These are phyloP conservation scores for Criorhina ranunculi DNA, from an alignment of 2,888 invertebrate species.

Conservation along the genomic window DNA sequence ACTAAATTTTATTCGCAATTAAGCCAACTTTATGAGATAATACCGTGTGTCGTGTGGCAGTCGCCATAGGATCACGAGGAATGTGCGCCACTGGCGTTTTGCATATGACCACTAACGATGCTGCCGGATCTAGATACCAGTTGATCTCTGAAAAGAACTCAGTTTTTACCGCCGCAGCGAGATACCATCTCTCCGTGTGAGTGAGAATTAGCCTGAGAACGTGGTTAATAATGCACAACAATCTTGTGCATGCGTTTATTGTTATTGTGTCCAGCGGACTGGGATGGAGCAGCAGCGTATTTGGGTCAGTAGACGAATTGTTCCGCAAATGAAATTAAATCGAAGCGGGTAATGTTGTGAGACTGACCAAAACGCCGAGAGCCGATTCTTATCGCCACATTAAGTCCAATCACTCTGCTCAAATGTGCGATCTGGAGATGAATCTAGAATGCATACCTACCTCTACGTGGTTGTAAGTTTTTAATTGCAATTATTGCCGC, in stretches of 20 bases:
- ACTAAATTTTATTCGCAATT: constrained; percentile 70
- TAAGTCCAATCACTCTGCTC: constrained; percentile 68
- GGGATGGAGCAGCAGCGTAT: constrained; percentile 37
- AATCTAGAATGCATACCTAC: constrained; percentile 28
- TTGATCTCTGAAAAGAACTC: constrained; percentile 20
- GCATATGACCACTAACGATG: constrained; percentile 63
- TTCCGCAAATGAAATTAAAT: constrained; percentile 72
- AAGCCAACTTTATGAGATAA: constrained; percentile 66
- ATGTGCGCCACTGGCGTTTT: constrained; percentile 46
- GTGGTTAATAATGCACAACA: constrained; percentile 74
- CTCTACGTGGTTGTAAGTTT: constrained; percentile 6
- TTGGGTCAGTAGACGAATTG: constrained; percentile 73
- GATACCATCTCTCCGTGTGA: constrained; percentile 58
- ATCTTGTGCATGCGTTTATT: constrained; percentile 66
- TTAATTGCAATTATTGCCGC: constrained; percentile 51
- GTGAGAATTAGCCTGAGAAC: constrained; percentile 70
- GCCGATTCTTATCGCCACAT: constrained; percentile 67
- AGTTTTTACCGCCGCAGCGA: background rate
- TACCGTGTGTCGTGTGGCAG: constrained; percentile 45
- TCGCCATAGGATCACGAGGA: constrained; percentile 47
- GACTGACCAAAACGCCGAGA: constrained; percentile 6
- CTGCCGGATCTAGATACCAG: constrained; percentile 23
- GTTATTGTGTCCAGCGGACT: constrained; percentile 66
- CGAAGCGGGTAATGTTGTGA: constrained; percentile 58
- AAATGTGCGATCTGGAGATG: constrained; percentile 12